Base-by-base conservation (phyloP, 2,888 invertebrate genomes). In the Sinelater perroti region DNA sequence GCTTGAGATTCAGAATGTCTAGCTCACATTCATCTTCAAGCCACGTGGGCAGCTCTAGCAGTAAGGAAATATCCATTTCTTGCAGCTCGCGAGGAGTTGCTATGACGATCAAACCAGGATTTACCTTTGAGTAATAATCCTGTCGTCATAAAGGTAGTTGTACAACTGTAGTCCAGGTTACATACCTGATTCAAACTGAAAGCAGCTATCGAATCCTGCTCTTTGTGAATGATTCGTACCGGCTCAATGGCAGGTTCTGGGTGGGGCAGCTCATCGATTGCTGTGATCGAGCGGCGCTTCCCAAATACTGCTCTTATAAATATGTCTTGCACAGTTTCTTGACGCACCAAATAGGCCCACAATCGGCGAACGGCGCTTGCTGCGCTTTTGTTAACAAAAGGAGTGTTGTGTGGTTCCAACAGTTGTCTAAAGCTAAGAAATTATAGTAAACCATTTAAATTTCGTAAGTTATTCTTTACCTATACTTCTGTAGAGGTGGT, bases 11-110 rank as follows among this genome's bases (percentile, higher is more conserved):
- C 67, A 97, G 83, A 68, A 98, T 90, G 79, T 99, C 98, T 73
- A 97, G 89, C 79, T 98, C 97, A 75, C 95, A 96, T 79, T 97
- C 95, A 79, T 98, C 97, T 79, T 96, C 95, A 56, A 96, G 85
- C 97, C 97, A 98, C 62, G 89, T 88, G 4, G 93, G 91, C 50
- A 95, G 89, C 71, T 95, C 92, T 33, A 99, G 81, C 18, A 99
- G 81, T 40, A 95, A 81, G 0, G 95, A 91, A 68, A 99, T 95
- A 79, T 98, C 97, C 87, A 99, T 90, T 81, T 99, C 99, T 75
- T 98, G 96, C 7, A 99, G 88, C 79, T 99, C 99, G 53, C 96
- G 88, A 0, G 95, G 93, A 36, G 97, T 99, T 3, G 97, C 94
- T 66, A 99, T 85, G 0, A 96, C 93, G 66, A 99, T 86, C 62